Conservation (phyloP, 1,140 invertebrate genomes). For the Drosophila tsacasi region DNA sequence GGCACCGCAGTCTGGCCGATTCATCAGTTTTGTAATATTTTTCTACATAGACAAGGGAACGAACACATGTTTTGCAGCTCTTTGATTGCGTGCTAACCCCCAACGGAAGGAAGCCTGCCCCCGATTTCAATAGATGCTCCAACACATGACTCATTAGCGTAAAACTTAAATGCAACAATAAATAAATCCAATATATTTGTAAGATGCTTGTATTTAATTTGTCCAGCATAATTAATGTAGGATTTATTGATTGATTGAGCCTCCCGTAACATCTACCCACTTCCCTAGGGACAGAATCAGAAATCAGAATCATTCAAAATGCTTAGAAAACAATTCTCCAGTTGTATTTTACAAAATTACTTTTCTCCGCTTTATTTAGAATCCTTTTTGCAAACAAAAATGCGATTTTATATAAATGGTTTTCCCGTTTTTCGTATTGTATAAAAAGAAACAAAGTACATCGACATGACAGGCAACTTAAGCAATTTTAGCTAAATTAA, state of each 20-base stretch:
- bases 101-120: constrained; percentile 9
- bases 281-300: neutral
- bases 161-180: constrained; percentile 59
- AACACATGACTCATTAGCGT: constrained; percentile 64
- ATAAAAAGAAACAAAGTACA: constrained; percentile 63
- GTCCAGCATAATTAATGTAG: neutral
- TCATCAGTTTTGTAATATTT: constrained; percentile 71
- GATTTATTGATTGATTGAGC: neutral
- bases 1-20: constrained; percentile 10
- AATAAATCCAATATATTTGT: constrained; percentile 80
- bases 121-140: constrained; percentile 48
- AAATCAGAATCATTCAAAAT: neutral
- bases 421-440: constrained; percentile 39
- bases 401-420: constrained; percentile 41
- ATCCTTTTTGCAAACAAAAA: constrained; percentile 47
- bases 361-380: constrained; percentile 43
- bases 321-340: neutral
- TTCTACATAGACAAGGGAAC: constrained; percentile 67
- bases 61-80: constrained; percentile 40
- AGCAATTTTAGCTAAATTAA: constrained; percentile 55
- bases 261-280: neutral
- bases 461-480: constrained; percentile 61
- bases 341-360: constrained; percentile 54
- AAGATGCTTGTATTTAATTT: constrained; percentile 25
- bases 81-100: constrained; percentile 21